Conservation (phyloP, 1,140 invertebrate genomes). For the Caenorhabditis latens region DNA sequence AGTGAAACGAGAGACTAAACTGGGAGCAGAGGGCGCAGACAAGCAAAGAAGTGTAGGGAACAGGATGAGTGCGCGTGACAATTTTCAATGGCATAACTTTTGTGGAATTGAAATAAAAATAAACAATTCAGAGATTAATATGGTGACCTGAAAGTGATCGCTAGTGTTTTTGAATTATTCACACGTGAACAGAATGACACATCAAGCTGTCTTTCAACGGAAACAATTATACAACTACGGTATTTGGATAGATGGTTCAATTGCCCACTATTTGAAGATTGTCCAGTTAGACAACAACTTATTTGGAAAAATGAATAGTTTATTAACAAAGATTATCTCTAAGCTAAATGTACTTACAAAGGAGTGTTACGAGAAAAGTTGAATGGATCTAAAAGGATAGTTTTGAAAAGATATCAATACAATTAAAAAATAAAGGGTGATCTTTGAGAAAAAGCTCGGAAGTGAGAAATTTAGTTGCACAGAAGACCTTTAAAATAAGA, state of each 20-base stretch:
- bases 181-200: not conserved
- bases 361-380: not conserved
- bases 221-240: not conserved
- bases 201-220: not conserved
- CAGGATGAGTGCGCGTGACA: conserved; percentile 21
- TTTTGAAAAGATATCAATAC: not conserved
- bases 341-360: not conserved
- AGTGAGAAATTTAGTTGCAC: conserved; percentile 23
- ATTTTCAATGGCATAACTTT: conserved; percentile 8
- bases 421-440: not conserved
- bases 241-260: not conserved
- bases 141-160: not conserved
- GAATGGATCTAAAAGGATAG: not conserved
- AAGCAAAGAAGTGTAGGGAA: not conserved
- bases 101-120: not conserved
- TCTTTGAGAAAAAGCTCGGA: not conserved
- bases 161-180: not conserved
- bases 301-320: not conserved
- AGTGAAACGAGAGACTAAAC: conserved; percentile 35
- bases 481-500: not conserved
- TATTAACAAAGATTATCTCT: not conserved
- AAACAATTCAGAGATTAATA: conserved; percentile 24
- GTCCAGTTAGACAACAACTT: not conserved
- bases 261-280: not conserved
- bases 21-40: conserved; percentile 7